Percentiles rank a stretch among this genome's conserved stretches.
These are phyloP conservation scores for Cololabis saira DNA, from an alignment of 2,113 vertebrate genomes.

Conservation along the genomic window DNA sequence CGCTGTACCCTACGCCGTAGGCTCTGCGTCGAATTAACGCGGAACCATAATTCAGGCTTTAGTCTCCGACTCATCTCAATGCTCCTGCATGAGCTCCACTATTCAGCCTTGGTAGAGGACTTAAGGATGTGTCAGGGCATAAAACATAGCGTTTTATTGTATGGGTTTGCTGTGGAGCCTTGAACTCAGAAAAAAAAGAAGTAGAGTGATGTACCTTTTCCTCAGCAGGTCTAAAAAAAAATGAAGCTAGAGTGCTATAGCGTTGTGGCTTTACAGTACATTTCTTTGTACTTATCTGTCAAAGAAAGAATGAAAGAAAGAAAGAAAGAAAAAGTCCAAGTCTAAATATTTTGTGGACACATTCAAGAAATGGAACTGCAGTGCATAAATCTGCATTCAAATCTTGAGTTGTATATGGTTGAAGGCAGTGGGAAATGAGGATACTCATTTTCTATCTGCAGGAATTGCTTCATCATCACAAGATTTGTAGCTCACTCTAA, in stretches of 20 bases:
- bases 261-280: slow-evolving; percentile 1
- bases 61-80: slow-evolving; percentile 28
- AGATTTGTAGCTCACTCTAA: slow-evolving; percentile 48
- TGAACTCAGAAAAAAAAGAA: slow-evolving; percentile 42
- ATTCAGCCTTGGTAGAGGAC: slow-evolving; percentile 31
- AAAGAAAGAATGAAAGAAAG: too few relatives aligned
- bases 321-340: too few relatives aligned
- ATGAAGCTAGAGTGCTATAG: slow-evolving; percentile 13
- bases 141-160: slow-evolving; percentile 20
- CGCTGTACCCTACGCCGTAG: too few relatives aligned
- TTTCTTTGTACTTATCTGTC: too few relatives aligned
- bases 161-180: slow-evolving; percentile 6
- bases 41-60: too few relatives aligned
- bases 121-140: slow-evolving; percentile 22
- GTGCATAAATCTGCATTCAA: slow-evolving; percentile 22
- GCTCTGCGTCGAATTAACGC: too few relatives aligned
- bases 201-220: slow-evolving; percentile 17
- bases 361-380: slow-evolving; percentile 1
- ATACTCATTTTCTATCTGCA: slow-evolving; percentile 55
- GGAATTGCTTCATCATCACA: slow-evolving; percentile 70
- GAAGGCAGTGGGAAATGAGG: slow-evolving; percentile 28
- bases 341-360: background rate
- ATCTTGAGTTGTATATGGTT: slow-evolving; percentile 37
- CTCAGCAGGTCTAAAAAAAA: background rate
- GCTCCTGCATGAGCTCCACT: slow-evolving; percentile 55